Percentiles rank a stretch among this genome's conserved stretches.
Evolutionary conservation across 1,140 invertebrate species (phyloP).

Genomic region (Megalopta genalis): DNA sequence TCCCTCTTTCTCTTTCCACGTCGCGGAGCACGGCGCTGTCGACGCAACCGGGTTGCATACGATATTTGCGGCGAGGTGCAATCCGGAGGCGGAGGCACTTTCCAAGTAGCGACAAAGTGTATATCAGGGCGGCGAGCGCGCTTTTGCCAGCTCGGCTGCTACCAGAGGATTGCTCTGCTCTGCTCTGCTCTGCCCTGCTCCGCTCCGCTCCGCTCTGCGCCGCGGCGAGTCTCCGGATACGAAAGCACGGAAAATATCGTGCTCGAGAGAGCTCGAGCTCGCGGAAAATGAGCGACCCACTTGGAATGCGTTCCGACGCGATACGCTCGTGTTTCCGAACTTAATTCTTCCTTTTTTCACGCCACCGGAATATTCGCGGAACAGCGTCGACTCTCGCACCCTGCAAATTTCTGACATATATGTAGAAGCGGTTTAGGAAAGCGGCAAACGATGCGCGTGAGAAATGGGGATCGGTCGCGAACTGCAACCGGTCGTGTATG

Average conservation of each 20-base stretch:
- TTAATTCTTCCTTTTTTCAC: background rate
- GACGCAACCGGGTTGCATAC: conserved; percentile 20
- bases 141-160: conserved; percentile 39
- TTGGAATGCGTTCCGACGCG: background rate
- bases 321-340: background rate
- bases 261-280: background rate
- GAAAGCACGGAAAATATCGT: conserved; percentile 8
- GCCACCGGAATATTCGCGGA: too few relatives aligned
- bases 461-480: too few relatives aligned
- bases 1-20: background rate
- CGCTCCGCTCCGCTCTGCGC: too few relatives aligned
- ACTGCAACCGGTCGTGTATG: too few relatives aligned
- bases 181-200: too few relatives aligned
- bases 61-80: conserved; percentile 52
- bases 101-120: conserved; percentile 59
- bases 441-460: too few relatives aligned
- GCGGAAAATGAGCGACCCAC: background rate
- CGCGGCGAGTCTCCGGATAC: background rate
- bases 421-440: too few relatives aligned
- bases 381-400: too few relatives aligned
- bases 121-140: conserved; percentile 28
- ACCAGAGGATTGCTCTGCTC: background rate
- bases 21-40: background rate
- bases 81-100: conserved; percentile 58
- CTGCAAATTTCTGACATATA: too few relatives aligned